A percentile compares a stretch with the other conserved stretches of the same genome.
Evolutionary conservation across 1,140 invertebrate species (phyloP).

Genomic region (Metopolophium dirhodum): DNA sequence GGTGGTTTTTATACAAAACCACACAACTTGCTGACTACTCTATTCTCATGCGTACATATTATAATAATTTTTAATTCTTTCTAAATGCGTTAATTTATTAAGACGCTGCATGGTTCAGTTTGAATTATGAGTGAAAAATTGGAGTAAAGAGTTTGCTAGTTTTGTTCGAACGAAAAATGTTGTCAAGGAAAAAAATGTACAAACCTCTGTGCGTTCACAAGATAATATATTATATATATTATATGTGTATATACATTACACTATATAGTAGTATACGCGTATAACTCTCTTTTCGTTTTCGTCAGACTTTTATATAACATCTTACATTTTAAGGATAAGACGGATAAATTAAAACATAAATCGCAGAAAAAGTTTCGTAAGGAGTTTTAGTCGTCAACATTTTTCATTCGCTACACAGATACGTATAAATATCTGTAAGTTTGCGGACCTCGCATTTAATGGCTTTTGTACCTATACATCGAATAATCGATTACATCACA

Average conservation of each 20-base stretch:
- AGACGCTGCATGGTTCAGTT: not conserved
- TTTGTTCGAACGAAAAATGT: not conserved
- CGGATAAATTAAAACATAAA: constrained; percentile 4
- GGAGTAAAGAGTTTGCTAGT: not conserved
- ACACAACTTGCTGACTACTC: not conserved
- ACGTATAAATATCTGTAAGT: not conserved
- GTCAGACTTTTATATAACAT: not conserved
- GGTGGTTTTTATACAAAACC: not conserved
- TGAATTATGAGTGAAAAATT: not conserved
- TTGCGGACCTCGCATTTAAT: not conserved
- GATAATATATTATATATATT: no score
- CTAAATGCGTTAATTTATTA: not conserved
- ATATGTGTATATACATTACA: no score
- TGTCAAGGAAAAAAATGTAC: not conserved
- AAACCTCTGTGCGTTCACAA: not conserved
- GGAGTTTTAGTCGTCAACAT: not conserved
- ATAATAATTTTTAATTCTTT: not conserved
- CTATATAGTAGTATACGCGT: no score
- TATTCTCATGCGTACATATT: not conserved
- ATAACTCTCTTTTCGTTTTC: not conserved
- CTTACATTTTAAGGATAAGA: not conserved
- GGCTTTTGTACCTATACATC: not conserved
- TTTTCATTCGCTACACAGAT: not conserved
- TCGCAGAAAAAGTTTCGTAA: not conserved
- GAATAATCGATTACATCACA: not conserved